Base-by-base conservation (phyloP, 2,888 invertebrate genomes). In the Eristalinus sepulchralis region DNA sequence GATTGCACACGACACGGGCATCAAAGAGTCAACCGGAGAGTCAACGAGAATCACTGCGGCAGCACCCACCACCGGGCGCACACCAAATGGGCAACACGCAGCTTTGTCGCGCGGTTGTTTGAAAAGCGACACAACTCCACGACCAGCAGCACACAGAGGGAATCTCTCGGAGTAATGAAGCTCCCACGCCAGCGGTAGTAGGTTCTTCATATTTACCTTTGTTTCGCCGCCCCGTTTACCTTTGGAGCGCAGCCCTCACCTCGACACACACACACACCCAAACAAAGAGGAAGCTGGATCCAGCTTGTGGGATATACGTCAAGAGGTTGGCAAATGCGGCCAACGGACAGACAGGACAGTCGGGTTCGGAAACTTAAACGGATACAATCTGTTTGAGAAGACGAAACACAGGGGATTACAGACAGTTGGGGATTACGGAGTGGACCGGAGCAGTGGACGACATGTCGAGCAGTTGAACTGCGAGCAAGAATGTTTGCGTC, bases 131-230 rank as follows among this genome's bases (percentile, higher is more conserved):
- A 47, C 47, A 17, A 17, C 0, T 1, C 11, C 39, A 3, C 4
- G 47, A n/a, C 5, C n/a, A 4, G 1, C 4, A 2, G 17, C n/a
- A n/a, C n/a, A n/a, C n/a, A n/a, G 8, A 8, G 47, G 1, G n/a
- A 1, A 47, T 17, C 47, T 6, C 47, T 47, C 47, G 4, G 47
- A 47, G 47, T 47, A 47, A 47, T 47, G 47, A 47, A 47, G 47
- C 47, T 47, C 47, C 47, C 47, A 6, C 8, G 47, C 47, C 47
- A 47, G 27, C 22, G 67, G 57, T 57, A 62, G 73, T 83, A 78
- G 73, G 71, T 77, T 70, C 64, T 78, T 82, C 78, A 78, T 78
- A 86, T 82, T 86, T 78, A 73, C 85, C 66, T 75, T 82, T 68
- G 71, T 68, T 81, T 81, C 34, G 36, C n/a, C 34, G 36, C n/a